These are phyloP conservation scores for Amblyopsis hoosieri DNA, from an alignment of 2,797 vertebrate genomes.

Conservation along the genomic window DNA sequence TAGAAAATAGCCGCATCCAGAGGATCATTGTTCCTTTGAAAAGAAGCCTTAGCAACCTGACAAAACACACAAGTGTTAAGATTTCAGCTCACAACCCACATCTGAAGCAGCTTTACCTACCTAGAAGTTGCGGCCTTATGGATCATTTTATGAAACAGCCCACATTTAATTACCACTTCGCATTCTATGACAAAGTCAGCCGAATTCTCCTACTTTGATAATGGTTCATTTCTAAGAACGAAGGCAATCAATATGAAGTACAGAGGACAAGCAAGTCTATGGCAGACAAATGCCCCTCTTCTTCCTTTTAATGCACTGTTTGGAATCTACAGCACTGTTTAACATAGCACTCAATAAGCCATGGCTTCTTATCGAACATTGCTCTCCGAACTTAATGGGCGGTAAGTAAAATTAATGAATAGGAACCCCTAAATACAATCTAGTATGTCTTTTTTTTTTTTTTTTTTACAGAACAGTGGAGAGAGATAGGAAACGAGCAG, in stretches of 20 bases:
- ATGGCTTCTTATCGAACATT: background rate
- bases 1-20: conserved; percentile 97
- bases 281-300: background rate
- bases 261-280: conserved; percentile 1
- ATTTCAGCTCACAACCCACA: conserved; percentile 15
- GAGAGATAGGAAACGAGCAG: too few species aligned
- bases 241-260: conserved; percentile 19
- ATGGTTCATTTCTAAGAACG: conserved; percentile 24
- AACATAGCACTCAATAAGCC: background rate
- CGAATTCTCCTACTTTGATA: conserved; percentile 14
- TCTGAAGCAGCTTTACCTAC: conserved; percentile 14
- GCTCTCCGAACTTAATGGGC: background rate
- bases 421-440: too few species aligned
- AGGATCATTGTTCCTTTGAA: conserved; percentile 93
- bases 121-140: conserved; percentile 27
- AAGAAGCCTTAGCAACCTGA: conserved; percentile 95
- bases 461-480: too few species aligned
- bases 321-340: background rate
- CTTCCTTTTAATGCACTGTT: background rate
- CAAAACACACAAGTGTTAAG: background rate
- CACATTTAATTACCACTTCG: conserved; percentile 2
- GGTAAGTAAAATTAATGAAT: background rate
- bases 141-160: conserved; percentile 29
- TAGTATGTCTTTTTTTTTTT: too few species aligned
- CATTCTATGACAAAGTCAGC: conserved; percentile 22